Conservation (phyloP, 2,797 vertebrate species). For the Novumbra hubbsi region DNA sequence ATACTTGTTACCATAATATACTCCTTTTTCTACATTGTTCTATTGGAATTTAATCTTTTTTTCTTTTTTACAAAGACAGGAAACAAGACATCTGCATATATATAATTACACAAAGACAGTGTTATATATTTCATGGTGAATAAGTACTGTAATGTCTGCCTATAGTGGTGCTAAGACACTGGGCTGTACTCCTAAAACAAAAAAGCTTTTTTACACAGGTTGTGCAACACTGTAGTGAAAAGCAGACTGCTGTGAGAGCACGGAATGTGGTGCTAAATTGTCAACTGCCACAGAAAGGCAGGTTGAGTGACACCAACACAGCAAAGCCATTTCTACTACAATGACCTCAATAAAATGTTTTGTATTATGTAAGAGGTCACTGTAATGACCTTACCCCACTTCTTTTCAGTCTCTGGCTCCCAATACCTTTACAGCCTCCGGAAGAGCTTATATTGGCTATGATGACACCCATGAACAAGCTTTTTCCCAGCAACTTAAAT, state of each 20-base stretch:
- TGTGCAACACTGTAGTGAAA: slow-evolving; percentile 38
- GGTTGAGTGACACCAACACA: slow-evolving; percentile 50
- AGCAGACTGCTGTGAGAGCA: slow-evolving; percentile 44
- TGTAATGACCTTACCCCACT: slow-evolving; percentile 42
- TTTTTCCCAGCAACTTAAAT: slow-evolving; percentile 57
- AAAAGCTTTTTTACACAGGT: slow-evolving; percentile 51
- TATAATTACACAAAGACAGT: slow-evolving; percentile 77
- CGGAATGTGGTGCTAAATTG: slow-evolving; percentile 48
- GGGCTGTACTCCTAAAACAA: slow-evolving; percentile 40
- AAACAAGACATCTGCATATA: slow-evolving; percentile 72
- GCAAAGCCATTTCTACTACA: slow-evolving; percentile 48
- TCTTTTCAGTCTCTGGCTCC: slow-evolving; percentile 23
- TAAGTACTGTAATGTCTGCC: slow-evolving; percentile 45
- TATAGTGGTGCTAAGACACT: not conserved
- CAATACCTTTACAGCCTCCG: slow-evolving; percentile 43
- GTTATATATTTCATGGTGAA: slow-evolving; percentile 73
- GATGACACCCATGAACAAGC: slow-evolving; percentile 49
- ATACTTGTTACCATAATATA: slow-evolving; percentile 70
- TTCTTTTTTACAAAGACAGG: slow-evolving; percentile 47
- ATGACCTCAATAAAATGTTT: slow-evolving; percentile 46
- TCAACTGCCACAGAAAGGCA: slow-evolving; percentile 49
- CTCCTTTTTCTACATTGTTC: slow-evolving; percentile 66
- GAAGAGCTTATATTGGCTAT: slow-evolving; percentile 47
- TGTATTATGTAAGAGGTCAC: slow-evolving; percentile 46
- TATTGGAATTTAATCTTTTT: slow-evolving; percentile 62